Base-by-base conservation (phyloP, 2,888 invertebrate genomes). In the Drosophila antonietae region DNA sequence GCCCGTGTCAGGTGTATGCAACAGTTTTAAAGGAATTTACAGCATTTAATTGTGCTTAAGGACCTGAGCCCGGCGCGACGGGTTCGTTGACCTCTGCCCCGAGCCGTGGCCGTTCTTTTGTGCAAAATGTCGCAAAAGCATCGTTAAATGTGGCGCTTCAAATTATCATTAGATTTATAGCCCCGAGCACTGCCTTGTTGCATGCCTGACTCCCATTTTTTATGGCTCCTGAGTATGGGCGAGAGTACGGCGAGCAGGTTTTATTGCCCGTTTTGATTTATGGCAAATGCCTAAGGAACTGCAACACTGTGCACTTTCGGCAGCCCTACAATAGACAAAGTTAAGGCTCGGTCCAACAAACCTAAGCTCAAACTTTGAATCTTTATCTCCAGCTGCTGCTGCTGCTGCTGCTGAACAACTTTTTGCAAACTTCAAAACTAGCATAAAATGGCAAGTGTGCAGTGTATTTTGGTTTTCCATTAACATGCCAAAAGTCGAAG, bases 131-230 rank as follows among this genome's bases (percentile, higher is more conserved):
- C 67, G 68, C 75, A 56, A 53, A 69, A 70, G 70, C 70, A 23
- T 74, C 81, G 74, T 85, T 76, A 80, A 85, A 67, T 39, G 75
- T 59, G 53, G 64, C 76, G 65, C 66, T 72, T 78, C 81, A 83
- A 79, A 76, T 85, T 83, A 83, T 80, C 83, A 60, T 73, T 72
- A 70, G 83, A 83, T 85, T 85, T 85, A 81, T 83, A 52, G 64
- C 66, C 15, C 33, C n/a, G 8, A 8, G n/a, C 18, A 18, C 10
- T 18, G 18, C 31, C 31, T 39, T 61, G 64, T 49, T 58, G 56
- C 39, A 35, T 31, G 52, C 47, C 35, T 37, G 6, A 6, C 28
- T 28, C 28, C 28, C 44, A 58, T 57, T 43, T 60, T 73, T 35
- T 53, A 47, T 67, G 52, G 51, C 58, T 12, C 2, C 35, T 12